Evolutionary conservation across 2,888 invertebrate genomes (phyloP), one percentile per base, ranked within the genome.

Genomic region (Stegana nigrithorax): DNA sequence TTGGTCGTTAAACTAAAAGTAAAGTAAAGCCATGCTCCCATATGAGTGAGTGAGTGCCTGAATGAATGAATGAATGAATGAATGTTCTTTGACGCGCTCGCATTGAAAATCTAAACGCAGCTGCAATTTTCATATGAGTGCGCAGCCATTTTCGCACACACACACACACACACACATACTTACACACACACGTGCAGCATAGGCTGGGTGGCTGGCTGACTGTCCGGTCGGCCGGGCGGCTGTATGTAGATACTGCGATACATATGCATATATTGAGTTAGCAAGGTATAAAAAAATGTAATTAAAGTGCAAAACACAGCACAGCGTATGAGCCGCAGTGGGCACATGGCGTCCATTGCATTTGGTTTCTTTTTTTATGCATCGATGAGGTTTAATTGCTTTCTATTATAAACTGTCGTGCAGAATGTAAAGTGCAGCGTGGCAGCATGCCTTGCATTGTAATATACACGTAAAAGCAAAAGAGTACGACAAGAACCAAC

Each of bases 361-460:
- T 64, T 59, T 67, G 59, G 59, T 69, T 72, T n/a, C n/a, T n/a
- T n/a, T n/a, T n/a, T 72, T 72, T 73, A 76, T 82, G 80, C 82
- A 73, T 80, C 82, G 75, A 73, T 75, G 76, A 67, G 61, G 71
- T 77, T 80, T 81, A 79, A 82, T 81, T 82, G 70, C 72, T 74
- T 81, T 81, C 70, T 67, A 73, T 73, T 71, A 74, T 70, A 70
- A 68, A 66, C 69, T 67, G 69, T 70, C 67, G 68, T 70, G 68
- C 67, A 65, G 68, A 70, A 67, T 72, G 66, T 70, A 67, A 73
- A 66, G 66, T 62, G 67, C 68, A 71, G 26, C 25, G 23, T 12
- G 42, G 14, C 14, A 39, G n/a, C 5, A 14, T 39, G 39, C n/a
- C n/a, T n/a, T n/a, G n/a, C n/a, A n/a, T n/a, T n/a, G n/a, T n/a